Base-by-base conservation (phyloP, 2,797 vertebrate genomes). In the Nannoperca australis region DNA sequence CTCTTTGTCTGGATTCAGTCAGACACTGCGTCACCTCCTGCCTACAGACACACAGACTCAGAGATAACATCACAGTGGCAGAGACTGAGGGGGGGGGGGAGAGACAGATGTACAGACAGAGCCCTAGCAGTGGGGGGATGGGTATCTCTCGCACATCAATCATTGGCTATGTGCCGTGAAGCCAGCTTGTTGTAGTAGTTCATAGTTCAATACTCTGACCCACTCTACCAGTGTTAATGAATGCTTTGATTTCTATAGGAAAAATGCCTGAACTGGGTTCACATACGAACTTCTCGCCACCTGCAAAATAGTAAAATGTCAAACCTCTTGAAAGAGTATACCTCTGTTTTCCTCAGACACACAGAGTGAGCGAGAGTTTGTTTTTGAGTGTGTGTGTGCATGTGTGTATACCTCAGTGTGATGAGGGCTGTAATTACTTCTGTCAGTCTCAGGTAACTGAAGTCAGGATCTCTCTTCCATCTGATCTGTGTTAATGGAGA, bases 11-110 rank as follows among this genome's bases (percentile, higher is more conserved):
- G 94, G 92, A 92, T 95, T 92, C 93, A 94, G 94, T 94, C 95
- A 96, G 95, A 96, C 95, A 96, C 94, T 96, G 95, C 95, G 95
- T 96, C 95, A 95, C 94, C 95, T 95, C 94, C 94, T 96, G 95
- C 95, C 94, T 95, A 95, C 95, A 96, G 95, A 96, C 95, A 95
- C 93, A 95, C 95, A 95, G 95, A 96, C 95, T 92, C 93, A 69
- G 93, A 95, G 95, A 96, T 96, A 96, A 94, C 95, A 95, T 96
- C 94, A 93, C 94, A 95, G 93, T 95, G 95, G 92, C 94, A 95
- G 92, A 93, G 92, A 89, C 91, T 78, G 89, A 74, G 74, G 62
- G 68, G 42, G 73, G 63, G 60, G 85, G 87, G 90, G 89, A 93
- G 93, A 95, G 95, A 95, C 95, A 96, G 95, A 96, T 95, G 95